Base-by-base conservation (phyloP, 1,140 invertebrate species). In the Melitaea cinxia region DNA sequence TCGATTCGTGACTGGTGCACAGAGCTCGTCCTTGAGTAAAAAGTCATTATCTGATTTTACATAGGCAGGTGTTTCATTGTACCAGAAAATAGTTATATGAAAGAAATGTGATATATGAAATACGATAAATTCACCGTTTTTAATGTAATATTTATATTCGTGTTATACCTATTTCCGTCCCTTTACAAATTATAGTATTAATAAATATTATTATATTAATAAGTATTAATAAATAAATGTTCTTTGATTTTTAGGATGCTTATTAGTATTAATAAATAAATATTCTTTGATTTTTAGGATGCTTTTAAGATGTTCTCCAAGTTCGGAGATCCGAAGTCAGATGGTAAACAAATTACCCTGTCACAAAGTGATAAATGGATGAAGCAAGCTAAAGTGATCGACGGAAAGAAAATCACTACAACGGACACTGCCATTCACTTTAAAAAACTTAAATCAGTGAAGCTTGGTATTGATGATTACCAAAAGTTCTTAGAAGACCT, bases 351-450 rank as follows among this genome's bases (percentile, higher is more conserved):
- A 17, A 96, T 98, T 52, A 97, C 97, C 0, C 87, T 98, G 0
- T 96, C 95, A 17, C 97, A 98, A 82, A 96, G 96, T 76, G 97
- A 98, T 86, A 98, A 98, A 86, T 98, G 97, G 97, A 96, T 98
- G 94, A 98, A 98, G 74, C 97, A 98, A 82, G 97, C 97, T 2
- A 90, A 80, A 80, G 96, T 98, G n/a, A 96, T 98, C 54, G 97
- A 98, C 72, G 95, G 94, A 0, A 97, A 97, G 87, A 96, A 95
- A 74, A 95, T 97, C 60, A 96, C 96, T 0, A 97, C 97, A 6
- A 97, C 96, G 1, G 96, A 98, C 75, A 97, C 96, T 0, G 96
- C 95, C 24, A 97, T 98, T 45, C 94, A 95, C 79, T 98, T 97
- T 84, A 97, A 97, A 83, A 97, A 97, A 80, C 94, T 97, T 61